Percentiles rank a stretch among this genome's conserved stretches.
Conservation (phyloP, 2,113 vertebrate species). For the Nannobrachium achirus region DNA sequence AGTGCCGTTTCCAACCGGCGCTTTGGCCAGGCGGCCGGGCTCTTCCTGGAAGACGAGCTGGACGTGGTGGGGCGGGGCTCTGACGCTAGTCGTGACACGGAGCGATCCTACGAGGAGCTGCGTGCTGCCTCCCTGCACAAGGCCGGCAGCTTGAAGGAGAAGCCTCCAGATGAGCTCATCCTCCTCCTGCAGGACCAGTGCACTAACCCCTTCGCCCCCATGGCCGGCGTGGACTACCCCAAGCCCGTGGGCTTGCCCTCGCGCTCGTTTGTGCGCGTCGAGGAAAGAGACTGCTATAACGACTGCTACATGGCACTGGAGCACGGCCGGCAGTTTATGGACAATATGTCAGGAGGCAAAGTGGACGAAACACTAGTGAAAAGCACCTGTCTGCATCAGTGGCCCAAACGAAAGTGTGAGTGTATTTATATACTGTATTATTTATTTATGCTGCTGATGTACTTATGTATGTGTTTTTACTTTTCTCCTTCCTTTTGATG, state of each 20-base stretch:
- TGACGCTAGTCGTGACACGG: conserved; percentile 90
- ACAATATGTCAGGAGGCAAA: conserved; percentile 99
- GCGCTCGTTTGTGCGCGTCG: conserved; percentile 85
- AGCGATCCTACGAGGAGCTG: conserved; percentile 92
- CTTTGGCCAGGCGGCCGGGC: conserved; percentile 93
- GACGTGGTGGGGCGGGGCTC: conserved; percentile 96
- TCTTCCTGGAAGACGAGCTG: conserved; percentile 96
- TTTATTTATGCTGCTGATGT: not conserved
- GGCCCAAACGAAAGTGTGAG: conserved; percentile 95
- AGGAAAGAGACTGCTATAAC: conserved; percentile 94
- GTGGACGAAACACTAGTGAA: conserved; percentile 97
- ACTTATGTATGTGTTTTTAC: not conserved
- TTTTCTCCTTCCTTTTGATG: not conserved
- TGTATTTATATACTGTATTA: too few relatives aligned
- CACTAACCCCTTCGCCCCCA: conserved; percentile 94
- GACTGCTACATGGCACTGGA: conserved; percentile 98
- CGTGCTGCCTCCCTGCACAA: conserved; percentile 83
- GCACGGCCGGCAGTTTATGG: conserved; percentile 98
- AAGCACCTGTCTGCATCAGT: conserved; percentile 95
- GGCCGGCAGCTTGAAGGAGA: conserved; percentile 83
- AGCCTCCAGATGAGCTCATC: conserved; percentile 92
- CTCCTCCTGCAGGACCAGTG: conserved; percentile 95
- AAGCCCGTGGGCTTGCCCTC: conserved; percentile 63
- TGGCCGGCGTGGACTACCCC: conserved; percentile 86
- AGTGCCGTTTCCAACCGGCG: conserved; percentile 96